Conservation (phyloP, 2,888 invertebrate species). For the Hyppa rectilinea region DNA sequence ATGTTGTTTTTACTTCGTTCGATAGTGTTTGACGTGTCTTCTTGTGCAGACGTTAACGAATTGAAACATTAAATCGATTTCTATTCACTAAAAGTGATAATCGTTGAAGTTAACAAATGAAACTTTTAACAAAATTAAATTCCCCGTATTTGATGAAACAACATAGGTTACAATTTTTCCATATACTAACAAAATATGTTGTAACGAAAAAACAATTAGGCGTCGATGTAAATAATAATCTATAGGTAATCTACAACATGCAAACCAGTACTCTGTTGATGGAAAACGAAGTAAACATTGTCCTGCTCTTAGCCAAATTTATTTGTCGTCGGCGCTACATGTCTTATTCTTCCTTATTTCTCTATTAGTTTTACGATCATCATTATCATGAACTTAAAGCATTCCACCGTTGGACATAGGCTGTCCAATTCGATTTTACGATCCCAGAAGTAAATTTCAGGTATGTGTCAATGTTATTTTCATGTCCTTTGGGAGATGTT, state of each 20-base stretch:
- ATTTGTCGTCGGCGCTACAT: not conserved
- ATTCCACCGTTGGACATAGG: too few relatives aligned
- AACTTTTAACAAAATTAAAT: not conserved
- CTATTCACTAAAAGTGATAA: not conserved
- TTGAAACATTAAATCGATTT: constrained; percentile 25
- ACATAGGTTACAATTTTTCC: too few relatives aligned
- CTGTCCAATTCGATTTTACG: too few relatives aligned
- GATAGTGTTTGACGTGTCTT: constrained; percentile 55
- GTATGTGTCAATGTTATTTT: not conserved
- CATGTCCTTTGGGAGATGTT: not conserved
- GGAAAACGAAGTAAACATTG: not conserved
- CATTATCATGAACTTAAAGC: too few relatives aligned
- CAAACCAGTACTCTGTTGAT: not conserved
- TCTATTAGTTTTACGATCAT: too few relatives aligned
- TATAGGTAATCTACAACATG: too few relatives aligned
- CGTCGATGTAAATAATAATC: too few relatives aligned
- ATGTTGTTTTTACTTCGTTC: constrained; percentile 90
- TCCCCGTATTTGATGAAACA: too few relatives aligned
- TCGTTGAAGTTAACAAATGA: not conserved
- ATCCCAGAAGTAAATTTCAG: not conserved
- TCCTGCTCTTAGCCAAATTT: not conserved
- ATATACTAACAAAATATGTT: too few relatives aligned
- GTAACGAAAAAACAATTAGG: too few relatives aligned
- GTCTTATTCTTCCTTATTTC: not conserved
- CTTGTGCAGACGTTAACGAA: not conserved